phyloP scores from a whole-genome alignment of 1,140 invertebrate species.

The Popillia japonica region DNA sequence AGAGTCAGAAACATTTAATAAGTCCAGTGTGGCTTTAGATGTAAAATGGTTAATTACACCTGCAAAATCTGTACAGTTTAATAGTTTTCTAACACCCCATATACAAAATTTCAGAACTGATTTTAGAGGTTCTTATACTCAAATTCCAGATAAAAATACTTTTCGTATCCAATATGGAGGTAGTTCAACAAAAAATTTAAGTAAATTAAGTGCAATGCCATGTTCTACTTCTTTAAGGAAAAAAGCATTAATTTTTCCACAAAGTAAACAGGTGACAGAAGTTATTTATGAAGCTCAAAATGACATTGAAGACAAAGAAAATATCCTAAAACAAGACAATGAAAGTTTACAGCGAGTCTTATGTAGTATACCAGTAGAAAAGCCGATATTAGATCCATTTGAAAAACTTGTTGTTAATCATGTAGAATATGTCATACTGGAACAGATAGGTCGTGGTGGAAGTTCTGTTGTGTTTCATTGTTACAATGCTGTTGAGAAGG shows the following conservation, averaged over 20 bases:
- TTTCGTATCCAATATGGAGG: background rate
- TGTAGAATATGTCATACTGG: constrained; percentile 52
- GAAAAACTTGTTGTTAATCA: constrained; percentile 50
- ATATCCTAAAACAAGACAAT: background rate
- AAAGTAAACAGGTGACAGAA: constrained; percentile 3
- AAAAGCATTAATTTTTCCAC: constrained; percentile 3
- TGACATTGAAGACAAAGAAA: constrained; percentile 7
- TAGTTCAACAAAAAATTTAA: background rate
- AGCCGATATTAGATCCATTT: constrained; percentile 30
- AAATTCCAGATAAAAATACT: background rate
- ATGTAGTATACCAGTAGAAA: constrained; percentile 28
- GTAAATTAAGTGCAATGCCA: background rate
- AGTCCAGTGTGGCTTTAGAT: background rate
- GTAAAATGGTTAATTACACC: constrained; percentile 36
- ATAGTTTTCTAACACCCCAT: constrained; percentile 21
- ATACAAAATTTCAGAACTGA: background rate
- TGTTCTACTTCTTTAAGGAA: background rate
- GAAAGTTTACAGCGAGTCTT: background rate
- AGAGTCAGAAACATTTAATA: background rate
- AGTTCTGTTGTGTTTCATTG: constrained; percentile 57
- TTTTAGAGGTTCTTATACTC: background rate
- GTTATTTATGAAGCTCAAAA: background rate
- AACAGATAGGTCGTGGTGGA: constrained; percentile 55
- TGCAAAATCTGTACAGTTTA: background rate
- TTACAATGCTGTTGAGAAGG: constrained; percentile 47